Evolutionary conservation across 23 tunicate genomes (phyloP), one percentile per base, ranked within the genome.

Genomic region (Phallusia fumigata): DNA sequence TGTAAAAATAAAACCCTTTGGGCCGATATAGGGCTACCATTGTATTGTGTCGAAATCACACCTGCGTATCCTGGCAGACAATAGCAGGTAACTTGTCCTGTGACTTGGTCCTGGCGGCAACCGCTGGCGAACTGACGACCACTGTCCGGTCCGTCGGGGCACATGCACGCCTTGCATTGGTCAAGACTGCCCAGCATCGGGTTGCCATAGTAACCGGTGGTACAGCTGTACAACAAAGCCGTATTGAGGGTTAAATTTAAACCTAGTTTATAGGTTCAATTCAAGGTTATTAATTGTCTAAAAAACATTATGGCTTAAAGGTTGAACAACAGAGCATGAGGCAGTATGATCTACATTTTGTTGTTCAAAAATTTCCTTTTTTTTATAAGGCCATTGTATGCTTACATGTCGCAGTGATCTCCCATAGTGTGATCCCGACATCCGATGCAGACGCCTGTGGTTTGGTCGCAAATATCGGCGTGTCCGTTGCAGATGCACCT

Each of bases 71-170:
- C 91, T 30, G 95, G 85, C 75, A 76, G 28, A 50, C 98, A 94
- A 72, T 77, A 92, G 79, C 98, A 94, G 32, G 80, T 51, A 31
- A 94, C 90, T 86, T 84, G 91, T 10, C 87, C 85, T 52, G 90
- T 78, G 35, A 85, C 53, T 3, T 74, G 84, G 58, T 94, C 90
- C 26, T 84, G 82, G 65, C 94, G 76, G 72, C 99, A 96, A 30
- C 97, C 89, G 30, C 69, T 83, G 19, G 99, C 88, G 77, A 79
- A 88, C 64, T 96, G 99, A 11, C 93, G 79, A 11, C 90, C 82
- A 64, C 93, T 87, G 50, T 77, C 86, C 18, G 99, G 99, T 12
- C 99, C 99, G 19, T 90, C 93, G 28, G 99, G 99, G 78, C 99
- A 96, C 90, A 87, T 84, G 72, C 99, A 96, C 32, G 96, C 90